phyloP scores from a whole-genome alignment of 1,140 invertebrate genomes.

The Tribolium madens region DNA sequence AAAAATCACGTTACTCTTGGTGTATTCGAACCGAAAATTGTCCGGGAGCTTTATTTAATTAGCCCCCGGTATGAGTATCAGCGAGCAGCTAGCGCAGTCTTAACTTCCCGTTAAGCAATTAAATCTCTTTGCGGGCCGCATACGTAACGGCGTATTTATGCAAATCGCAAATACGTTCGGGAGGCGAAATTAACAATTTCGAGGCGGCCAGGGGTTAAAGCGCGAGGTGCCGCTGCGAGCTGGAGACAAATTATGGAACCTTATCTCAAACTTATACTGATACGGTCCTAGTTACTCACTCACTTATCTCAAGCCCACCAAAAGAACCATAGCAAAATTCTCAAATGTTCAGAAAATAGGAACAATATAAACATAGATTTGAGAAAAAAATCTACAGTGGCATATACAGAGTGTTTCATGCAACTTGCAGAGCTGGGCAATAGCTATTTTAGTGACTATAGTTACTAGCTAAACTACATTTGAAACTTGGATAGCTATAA shows the following conservation, averaged over 20 bases:
- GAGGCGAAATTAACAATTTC: slow-evolving; percentile 57
- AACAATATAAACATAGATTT: no score
- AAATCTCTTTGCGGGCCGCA: slow-evolving; percentile 61
- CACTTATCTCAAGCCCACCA: no score
- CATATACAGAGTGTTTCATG: no score
- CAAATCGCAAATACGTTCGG: slow-evolving; percentile 59
- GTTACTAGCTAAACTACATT: no score
- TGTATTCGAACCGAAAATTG: slow-evolving; percentile 53
- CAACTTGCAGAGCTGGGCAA: no score
- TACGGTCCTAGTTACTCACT: slow-evolving; percentile 8
- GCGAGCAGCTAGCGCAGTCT: slow-evolving; percentile 54
- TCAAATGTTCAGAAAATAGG: no score
- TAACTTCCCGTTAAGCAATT: slow-evolving; percentile 61
- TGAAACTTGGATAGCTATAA: no score
- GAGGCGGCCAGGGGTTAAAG: slow-evolving; percentile 44
- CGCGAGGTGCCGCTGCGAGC: slow-evolving; percentile 29
- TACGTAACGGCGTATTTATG: slow-evolving; percentile 61
- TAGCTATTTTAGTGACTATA: no score
- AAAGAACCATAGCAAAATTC: no score
- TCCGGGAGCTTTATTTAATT: slow-evolving; percentile 61
- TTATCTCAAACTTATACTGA: slow-evolving; percentile 31
- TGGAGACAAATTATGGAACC: slow-evolving; percentile 41
- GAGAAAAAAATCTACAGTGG: no score
- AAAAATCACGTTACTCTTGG: slow-evolving; percentile 35
- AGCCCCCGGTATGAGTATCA: slow-evolving; percentile 56